These are phyloP conservation scores for Temnothorax nylanderi DNA, from an alignment of 1,140 invertebrate genomes.

Conservation along the genomic window DNA sequence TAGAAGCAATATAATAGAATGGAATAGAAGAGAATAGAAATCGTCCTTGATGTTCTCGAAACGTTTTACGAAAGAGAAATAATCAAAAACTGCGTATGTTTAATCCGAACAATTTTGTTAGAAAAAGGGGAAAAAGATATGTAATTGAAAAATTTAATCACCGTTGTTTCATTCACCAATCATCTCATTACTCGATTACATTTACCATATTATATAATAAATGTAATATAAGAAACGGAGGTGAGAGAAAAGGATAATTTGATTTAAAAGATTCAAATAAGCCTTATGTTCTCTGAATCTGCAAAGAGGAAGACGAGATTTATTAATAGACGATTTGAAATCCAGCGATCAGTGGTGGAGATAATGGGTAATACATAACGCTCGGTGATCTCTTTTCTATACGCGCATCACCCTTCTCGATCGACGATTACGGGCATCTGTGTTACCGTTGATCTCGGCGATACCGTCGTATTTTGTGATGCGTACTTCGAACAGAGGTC, in stretches of 20 bases:
- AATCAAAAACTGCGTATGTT: not conserved
- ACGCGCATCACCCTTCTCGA: not conserved
- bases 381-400: not conserved
- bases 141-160: not conserved
- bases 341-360: not conserved
- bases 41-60: conserved; percentile 15
- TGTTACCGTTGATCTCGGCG: conserved; percentile 52
- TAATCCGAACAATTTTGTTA: not conserved
- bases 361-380: not conserved
- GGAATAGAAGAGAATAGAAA: conserved; percentile 40
- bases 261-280: not conserved
- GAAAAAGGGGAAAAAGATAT: not conserved
- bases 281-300: not conserved
- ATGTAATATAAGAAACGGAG: not conserved
- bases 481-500: conserved; percentile 17
- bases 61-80: conserved; percentile 15
- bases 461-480: conserved; percentile 49
- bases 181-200: not conserved
- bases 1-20: conserved; percentile 48
- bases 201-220: not conserved
- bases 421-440: conserved; percentile 55
- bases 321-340: not conserved
- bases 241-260: not conserved
- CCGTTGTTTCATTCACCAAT: not conserved
- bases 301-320: not conserved